Evolutionary conservation across 2,113 vertebrate species (phyloP).

Genomic region (Saiga tatarica): DNA sequence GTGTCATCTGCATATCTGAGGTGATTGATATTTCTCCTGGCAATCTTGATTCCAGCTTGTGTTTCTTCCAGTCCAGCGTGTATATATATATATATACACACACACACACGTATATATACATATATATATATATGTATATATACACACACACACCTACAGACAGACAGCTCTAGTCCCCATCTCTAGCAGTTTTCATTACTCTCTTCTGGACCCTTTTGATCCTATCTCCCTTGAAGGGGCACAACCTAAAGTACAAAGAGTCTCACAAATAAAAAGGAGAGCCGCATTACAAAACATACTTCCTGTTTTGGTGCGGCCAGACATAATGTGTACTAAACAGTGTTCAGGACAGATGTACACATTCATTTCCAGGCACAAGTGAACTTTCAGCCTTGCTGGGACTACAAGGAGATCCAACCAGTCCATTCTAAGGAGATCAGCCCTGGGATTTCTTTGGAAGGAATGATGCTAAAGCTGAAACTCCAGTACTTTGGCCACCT

Average conservation of each 20-base stretch:
- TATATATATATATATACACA: no score
- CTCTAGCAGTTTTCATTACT: conserved; percentile 27
- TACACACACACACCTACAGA: neutral
- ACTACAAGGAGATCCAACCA: no score
- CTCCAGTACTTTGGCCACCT: no score
- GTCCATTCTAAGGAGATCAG: no score
- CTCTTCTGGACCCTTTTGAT: conserved; percentile 3
- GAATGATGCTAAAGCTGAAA: no score
- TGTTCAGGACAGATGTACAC: neutral
- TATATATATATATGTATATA: no score
- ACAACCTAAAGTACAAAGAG: neutral
- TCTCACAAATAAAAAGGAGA: conserved; percentile 15
- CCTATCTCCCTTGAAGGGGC: conserved; percentile 21
- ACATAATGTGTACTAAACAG: neutral
- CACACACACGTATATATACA: no score
- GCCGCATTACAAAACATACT: neutral
- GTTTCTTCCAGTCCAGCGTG: no score
- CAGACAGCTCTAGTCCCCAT: neutral
- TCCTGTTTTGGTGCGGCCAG: neutral
- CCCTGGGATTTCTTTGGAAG: no score
- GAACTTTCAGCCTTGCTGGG: neutral
- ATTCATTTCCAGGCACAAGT: conserved; percentile 3
- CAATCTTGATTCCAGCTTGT: no score
- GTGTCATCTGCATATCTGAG: no score
- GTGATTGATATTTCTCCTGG: no score